Evolutionary conservation across 2,113 vertebrate species (phyloP).

Genomic region (Nothoprocta perdicaria): DNA sequence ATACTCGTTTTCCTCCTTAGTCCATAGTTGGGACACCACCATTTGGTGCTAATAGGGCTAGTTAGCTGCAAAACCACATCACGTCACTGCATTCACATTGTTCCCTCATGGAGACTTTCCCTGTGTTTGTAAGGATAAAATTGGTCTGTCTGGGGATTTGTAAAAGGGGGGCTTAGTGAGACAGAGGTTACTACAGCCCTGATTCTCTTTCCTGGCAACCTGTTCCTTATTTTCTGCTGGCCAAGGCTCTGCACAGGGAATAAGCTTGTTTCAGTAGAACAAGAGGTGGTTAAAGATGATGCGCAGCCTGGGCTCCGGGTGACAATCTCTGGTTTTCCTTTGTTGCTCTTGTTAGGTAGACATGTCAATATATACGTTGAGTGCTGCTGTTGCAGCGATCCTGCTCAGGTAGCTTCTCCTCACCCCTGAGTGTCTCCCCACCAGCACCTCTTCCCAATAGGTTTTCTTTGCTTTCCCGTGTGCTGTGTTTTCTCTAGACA

Average conservation of each 20-base stretch:
- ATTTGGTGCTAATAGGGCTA: neutral
- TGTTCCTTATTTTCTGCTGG: neutral
- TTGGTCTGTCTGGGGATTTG: neutral
- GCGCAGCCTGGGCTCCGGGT: neutral
- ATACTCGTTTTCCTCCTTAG: accelerated
- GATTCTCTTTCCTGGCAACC: neutral
- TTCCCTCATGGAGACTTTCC: neutral
- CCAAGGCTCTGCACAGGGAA: neutral
- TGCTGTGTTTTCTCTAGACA: neutral
- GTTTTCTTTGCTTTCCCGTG: neutral
- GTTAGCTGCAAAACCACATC: neutral
- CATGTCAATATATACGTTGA: neutral
- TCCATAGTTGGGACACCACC: accelerated
- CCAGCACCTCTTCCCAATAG: neutral
- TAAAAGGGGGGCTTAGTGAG: neutral
- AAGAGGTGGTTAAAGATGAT: neutral
- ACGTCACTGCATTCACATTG: neutral
- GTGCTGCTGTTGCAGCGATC: neutral
- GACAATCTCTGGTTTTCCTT: neutral
- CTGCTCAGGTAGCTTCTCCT: neutral
- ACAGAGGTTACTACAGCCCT: neutral
- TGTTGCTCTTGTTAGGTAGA: neutral
- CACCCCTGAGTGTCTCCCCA: neutral
- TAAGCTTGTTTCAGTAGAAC: neutral
- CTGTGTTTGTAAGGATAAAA: neutral